Conservation (phyloP, 2,888 invertebrate genomes). For the Polydrusus pterygomalis region DNA sequence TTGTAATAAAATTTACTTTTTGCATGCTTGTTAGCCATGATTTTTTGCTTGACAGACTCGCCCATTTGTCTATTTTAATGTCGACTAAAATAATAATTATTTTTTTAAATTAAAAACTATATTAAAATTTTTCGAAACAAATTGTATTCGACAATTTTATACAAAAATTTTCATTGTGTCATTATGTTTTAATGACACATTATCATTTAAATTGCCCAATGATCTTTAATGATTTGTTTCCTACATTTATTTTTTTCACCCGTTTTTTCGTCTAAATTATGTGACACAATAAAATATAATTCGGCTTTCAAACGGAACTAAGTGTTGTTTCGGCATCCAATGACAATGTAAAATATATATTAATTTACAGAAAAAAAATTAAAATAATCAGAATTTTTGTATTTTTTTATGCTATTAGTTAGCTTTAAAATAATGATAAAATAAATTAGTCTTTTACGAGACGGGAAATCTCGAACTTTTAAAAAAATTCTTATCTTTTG, state of each 20-base stretch:
- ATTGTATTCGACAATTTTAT: neutral
- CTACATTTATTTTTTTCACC: slow-evolving; percentile 8
- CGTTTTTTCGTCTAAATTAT: slow-evolving; percentile 1
- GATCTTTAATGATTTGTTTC: slow-evolving; percentile 5
- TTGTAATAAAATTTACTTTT: no score
- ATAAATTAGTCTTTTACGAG: no score
- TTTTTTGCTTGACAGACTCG: no score
- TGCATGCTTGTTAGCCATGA: no score
- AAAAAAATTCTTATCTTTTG: no score
- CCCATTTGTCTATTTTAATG: no score
- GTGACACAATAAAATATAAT: slow-evolving; percentile 4
- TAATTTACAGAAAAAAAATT: neutral
- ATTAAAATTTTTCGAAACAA: neutral
- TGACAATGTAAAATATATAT: neutral
- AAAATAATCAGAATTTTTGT: neutral
- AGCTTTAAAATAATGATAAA: neutral
- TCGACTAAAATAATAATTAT: no score
- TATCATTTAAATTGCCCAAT: slow-evolving; percentile 6
- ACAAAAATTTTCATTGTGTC: neutral
- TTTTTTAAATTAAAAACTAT: no score
- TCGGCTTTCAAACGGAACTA: slow-evolving; percentile 5
- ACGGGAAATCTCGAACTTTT: no score
- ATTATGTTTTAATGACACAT: slow-evolving; percentile 3
- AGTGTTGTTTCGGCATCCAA: neutral
- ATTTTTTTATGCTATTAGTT: neutral